phyloP scores from a whole-genome alignment of 1,140 invertebrate species.

The Scaptomyza pallida region DNA sequence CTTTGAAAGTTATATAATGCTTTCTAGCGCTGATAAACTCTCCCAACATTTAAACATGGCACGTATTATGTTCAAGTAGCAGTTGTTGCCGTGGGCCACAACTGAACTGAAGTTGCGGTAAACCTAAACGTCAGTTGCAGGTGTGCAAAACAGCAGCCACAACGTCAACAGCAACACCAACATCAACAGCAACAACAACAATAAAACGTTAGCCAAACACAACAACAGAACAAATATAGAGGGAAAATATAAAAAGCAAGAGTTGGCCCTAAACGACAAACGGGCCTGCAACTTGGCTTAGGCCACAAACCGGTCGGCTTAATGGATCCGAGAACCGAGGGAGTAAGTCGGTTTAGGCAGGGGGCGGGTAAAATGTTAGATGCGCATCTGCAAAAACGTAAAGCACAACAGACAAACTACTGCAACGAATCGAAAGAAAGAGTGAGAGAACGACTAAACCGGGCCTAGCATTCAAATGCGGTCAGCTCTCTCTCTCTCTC shows the following conservation, averaged over 20 bases:
- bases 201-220: slow-evolving; percentile 55
- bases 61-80: slow-evolving; percentile 32
- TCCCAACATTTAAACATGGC: slow-evolving; percentile 14
- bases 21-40: neutral
- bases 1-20: neutral
- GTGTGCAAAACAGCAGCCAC: slow-evolving; percentile 56
- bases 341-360: neutral
- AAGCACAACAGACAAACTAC: slow-evolving; percentile 28
- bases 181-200: slow-evolving; percentile 42
- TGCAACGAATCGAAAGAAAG: slow-evolving; percentile 19
- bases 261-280: slow-evolving; percentile 66
- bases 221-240: slow-evolving; percentile 34
- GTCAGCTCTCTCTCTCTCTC: slow-evolving; percentile 48
- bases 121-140: slow-evolving; percentile 69
- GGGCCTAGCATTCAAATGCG: slow-evolving; percentile 68
- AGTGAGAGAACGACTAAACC: no score
- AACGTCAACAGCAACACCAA: slow-evolving; percentile 36
- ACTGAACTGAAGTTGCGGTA: slow-evolving; percentile 50
- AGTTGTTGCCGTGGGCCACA: slow-evolving; percentile 39
- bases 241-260: slow-evolving; percentile 29
- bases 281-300: slow-evolving; percentile 50
- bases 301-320: slow-evolving; percentile 70
- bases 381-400: slow-evolving; percentile 66
- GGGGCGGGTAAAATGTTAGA: slow-evolving; percentile 4
- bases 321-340: slow-evolving; percentile 14